A percentile compares a stretch with the other conserved stretches of the same genome.
Evolutionary conservation across 2,113 vertebrate genomes (phyloP).

Genomic region (Melanotaenia duboulayi): DNA sequence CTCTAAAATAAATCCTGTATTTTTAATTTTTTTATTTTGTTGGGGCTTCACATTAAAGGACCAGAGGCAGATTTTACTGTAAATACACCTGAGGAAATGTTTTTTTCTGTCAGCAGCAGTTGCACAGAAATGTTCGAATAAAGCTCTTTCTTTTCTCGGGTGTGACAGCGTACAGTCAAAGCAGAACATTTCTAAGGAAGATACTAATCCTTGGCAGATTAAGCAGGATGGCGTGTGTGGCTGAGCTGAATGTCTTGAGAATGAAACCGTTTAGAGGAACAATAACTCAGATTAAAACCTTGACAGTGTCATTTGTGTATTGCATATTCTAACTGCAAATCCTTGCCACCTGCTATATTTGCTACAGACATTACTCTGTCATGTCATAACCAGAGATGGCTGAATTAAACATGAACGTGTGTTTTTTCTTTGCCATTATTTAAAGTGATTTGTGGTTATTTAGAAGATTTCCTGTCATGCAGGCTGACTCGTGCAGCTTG

Average conservation of each 20-base stretch:
- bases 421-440: slow-evolving; percentile 1
- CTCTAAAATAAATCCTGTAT: too few relatives aligned
- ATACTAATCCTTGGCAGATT: neutral
- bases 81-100: neutral
- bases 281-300: neutral
- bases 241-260: neutral
- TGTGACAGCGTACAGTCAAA: neutral
- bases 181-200: neutral
- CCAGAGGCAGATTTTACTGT: neutral
- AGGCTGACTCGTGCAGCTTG: neutral
- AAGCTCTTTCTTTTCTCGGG: neutral
- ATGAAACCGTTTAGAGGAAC: neutral
- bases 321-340: neutral
- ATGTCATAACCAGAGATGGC: neutral
- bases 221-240: neutral
- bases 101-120: neutral
- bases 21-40: too few relatives aligned
- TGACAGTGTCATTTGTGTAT: neutral
- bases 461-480: neutral
- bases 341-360: neutral
- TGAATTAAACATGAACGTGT: neutral
- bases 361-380: neutral
- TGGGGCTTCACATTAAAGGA: too few relatives aligned
- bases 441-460: slow-evolving; percentile 3
- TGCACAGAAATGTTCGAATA: neutral